phyloP scores from a whole-genome alignment of 2,113 vertebrate genomes.

The Balaeniceps rex region DNA sequence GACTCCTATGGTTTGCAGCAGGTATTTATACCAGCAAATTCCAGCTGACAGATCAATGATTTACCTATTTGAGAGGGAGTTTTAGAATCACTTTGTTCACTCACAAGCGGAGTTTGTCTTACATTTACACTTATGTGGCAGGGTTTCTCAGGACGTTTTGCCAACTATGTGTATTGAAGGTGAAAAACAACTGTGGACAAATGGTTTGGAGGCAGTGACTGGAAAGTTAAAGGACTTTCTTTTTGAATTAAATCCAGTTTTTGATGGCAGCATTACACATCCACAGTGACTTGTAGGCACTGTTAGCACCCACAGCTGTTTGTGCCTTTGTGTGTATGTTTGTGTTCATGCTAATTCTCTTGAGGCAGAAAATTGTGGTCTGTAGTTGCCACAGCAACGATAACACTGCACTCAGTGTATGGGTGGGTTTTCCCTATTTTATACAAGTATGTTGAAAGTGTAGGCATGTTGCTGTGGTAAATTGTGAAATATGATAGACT shows the following conservation, averaged over 20 bases:
- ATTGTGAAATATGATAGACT: neutral
- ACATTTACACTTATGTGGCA: neutral
- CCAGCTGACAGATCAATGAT: neutral
- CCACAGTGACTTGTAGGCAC: neutral
- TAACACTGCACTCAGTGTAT: neutral
- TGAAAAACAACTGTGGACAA: neutral
- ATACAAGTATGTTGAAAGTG: neutral
- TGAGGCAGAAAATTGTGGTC: neutral
- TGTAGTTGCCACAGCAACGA: constrained; percentile 30
- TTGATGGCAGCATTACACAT: neutral
- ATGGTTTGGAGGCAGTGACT: neutral
- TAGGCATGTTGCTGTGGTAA: neutral
- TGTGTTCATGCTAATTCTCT: neutral
- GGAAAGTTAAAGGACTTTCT: neutral
- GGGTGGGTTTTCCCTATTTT: neutral
- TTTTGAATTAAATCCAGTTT: neutral
- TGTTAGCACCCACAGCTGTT: neutral
- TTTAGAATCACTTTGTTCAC: neutral
- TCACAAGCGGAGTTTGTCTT: neutral
- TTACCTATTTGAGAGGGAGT: neutral
- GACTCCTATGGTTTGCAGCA: neutral
- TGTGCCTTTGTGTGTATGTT: neutral
- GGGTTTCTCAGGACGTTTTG: neutral
- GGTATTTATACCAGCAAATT: neutral
- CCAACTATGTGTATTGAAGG: neutral